Percentiles rank a stretch among this genome's conserved stretches.
Conservation (phyloP, 2,797 vertebrate genomes). For the Coccyzus lansbergi region DNA sequence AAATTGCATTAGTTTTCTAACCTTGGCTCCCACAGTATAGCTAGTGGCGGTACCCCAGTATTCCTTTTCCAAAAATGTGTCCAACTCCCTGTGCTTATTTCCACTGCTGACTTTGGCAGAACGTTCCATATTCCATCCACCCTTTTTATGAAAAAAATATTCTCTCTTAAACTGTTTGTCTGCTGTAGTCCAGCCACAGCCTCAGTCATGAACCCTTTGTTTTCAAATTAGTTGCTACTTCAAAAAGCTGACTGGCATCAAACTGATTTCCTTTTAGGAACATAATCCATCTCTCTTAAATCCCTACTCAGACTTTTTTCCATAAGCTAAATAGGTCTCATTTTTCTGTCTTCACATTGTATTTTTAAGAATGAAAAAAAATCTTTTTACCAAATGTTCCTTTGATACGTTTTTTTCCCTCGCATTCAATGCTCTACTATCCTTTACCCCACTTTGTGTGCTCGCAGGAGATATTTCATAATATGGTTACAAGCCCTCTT, state of each 20-base stretch:
- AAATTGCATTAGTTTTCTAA: conserved; percentile 41
- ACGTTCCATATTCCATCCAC: conserved; percentile 48
- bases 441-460: background rate
- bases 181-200: conserved; percentile 45
- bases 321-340: conserved; percentile 57
- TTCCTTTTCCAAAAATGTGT: conserved; percentile 65
- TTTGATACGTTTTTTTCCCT: background rate
- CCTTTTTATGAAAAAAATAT: conserved; percentile 38
- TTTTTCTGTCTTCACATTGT: conserved; percentile 62
- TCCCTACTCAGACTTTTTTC: conserved; percentile 57
- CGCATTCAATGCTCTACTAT: background rate
- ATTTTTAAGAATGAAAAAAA: conserved; percentile 34
- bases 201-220: conserved; percentile 61
- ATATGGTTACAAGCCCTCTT: background rate
- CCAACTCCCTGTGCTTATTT: conserved; percentile 65
- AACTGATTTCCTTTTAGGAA: conserved; percentile 73
- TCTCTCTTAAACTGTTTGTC: conserved; percentile 59
- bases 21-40: conserved; percentile 39
- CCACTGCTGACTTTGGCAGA: conserved; percentile 72
- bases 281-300: conserved; percentile 68
- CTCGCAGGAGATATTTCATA: background rate
- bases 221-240: conserved; percentile 73
- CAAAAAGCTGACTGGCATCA: conserved; percentile 73
- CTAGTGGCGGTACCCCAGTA: conserved; percentile 50
- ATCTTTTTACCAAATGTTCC: background rate